Percentiles rank a stretch among this genome's conserved stretches.
Evolutionary conservation across 2,888 invertebrate species (phyloP).

Genomic region (Prenolepis imparis): DNA sequence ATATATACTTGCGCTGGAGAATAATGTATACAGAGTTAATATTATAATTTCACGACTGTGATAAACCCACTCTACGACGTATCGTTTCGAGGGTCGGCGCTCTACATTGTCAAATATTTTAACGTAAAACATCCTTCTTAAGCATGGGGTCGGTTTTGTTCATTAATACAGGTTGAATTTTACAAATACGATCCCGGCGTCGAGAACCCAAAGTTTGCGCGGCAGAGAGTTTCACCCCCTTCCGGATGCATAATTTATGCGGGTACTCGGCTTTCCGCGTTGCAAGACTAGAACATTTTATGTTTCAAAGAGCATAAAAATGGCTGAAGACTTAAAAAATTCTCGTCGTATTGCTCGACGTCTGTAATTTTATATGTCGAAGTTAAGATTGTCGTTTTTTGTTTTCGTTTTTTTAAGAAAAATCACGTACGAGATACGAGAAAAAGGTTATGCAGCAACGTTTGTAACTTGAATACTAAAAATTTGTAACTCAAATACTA

Average conservation of each 20-base stretch:
- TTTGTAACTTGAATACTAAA: constrained; percentile 36
- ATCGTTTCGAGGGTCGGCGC: background rate
- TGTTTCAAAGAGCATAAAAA: constrained; percentile 62
- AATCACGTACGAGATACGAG: constrained; percentile 1
- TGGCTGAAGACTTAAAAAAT: constrained; percentile 52
- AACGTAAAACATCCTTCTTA: constrained; percentile 27
- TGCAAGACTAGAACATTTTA: constrained; percentile 58
- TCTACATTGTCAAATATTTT: constrained; percentile 3
- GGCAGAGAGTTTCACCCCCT: constrained; percentile 51
- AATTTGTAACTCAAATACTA: background rate
- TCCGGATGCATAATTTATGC: constrained; percentile 57
- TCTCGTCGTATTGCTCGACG: constrained; percentile 20
- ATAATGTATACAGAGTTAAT: background rate
- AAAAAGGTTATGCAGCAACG: background rate
- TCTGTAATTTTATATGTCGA: constrained; percentile 35
- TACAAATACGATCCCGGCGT: constrained; percentile 44
- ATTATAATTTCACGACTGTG: background rate
- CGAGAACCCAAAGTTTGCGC: constrained; percentile 45
- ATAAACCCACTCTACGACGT: background rate
- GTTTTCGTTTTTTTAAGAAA: background rate
- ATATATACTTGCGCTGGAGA: background rate
- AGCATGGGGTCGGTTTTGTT: constrained; percentile 36
- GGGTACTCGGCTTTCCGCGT: constrained; percentile 51
- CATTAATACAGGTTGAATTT: constrained; percentile 55
- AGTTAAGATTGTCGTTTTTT: constrained; percentile 51